These are phyloP conservation scores for Homalodisca vitripennis DNA, from an alignment of 1,140 invertebrate species.

Conservation along the genomic window DNA sequence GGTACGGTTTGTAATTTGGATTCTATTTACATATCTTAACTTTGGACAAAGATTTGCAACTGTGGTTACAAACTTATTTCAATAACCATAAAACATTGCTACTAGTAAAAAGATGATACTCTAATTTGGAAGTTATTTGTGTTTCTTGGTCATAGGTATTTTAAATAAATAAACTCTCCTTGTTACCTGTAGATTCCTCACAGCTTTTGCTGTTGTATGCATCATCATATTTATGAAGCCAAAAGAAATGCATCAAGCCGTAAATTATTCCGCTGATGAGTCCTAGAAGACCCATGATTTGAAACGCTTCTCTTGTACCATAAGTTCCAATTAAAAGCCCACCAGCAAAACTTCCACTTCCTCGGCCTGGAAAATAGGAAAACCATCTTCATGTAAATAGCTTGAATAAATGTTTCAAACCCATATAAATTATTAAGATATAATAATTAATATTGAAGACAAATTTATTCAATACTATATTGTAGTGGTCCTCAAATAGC, in stretches of 20 bases:
- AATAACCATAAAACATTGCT: too few species aligned
- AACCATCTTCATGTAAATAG: background rate
- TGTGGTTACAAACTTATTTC: too few species aligned
- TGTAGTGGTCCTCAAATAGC: too few species aligned
- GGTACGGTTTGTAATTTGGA: too few species aligned
- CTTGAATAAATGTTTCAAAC: too few species aligned
- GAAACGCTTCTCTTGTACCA: conserved; percentile 70
- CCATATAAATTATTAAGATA: too few species aligned
- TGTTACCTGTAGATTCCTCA: conserved; percentile 27
- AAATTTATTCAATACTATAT: too few species aligned
- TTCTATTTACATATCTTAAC: too few species aligned
- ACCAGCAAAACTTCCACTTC: conserved; percentile 77
- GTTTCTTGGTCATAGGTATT: background rate
- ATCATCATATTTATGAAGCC: conserved; percentile 63
- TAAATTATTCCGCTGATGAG: conserved; percentile 67
- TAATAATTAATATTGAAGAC: too few species aligned
- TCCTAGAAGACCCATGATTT: conserved; percentile 70
- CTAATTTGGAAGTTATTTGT: too few species aligned
- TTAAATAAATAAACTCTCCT: background rate
- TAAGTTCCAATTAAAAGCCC: conserved; percentile 70
- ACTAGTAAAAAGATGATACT: too few species aligned
- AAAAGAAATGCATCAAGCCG: conserved; percentile 66
- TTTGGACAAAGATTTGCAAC: too few species aligned
- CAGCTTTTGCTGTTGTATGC: conserved; percentile 40
- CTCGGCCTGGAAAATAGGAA: conserved; percentile 54